Conservation (phyloP, 2,797 vertebrate genomes). For the Amniataba percoides region DNA sequence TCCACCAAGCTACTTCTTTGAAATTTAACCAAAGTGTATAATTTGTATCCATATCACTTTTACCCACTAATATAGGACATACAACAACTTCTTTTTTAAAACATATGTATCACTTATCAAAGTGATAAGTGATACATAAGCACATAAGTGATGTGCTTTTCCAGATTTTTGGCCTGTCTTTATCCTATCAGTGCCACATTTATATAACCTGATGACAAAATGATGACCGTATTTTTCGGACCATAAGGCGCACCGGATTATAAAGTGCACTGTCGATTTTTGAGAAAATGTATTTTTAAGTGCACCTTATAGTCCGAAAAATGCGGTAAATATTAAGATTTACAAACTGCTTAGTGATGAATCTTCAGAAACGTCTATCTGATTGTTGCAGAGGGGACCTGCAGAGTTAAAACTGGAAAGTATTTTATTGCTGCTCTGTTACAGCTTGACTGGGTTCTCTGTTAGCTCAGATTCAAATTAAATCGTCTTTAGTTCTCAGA, state of each 20-base stretch:
- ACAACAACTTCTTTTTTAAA: too few species aligned
- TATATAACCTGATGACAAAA: not conserved
- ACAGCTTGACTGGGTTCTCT: slow-evolving; percentile 51
- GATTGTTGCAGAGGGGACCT: slow-evolving; percentile 2
- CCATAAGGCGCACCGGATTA: too few species aligned
- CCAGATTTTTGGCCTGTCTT: not conserved
- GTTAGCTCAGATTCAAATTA: slow-evolving; percentile 38
- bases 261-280: too few species aligned
- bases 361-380: not conserved
- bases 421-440: slow-evolving; percentile 53
- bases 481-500: slow-evolving; percentile 39
- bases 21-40: not conserved
- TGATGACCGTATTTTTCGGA: too few species aligned
- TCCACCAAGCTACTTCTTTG: not conserved
- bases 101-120: not conserved
- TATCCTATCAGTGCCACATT: not conserved
- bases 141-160: too few species aligned
- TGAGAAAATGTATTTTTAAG: too few species aligned
- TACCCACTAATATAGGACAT: not conserved
- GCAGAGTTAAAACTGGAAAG: slow-evolving; percentile 37
- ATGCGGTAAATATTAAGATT: slow-evolving; percentile 6
- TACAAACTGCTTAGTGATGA: not conserved
- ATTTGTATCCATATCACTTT: too few species aligned
- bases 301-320: too few species aligned
- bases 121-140: too few species aligned